Conservation (phyloP, 2,797 vertebrate genomes). For the Tapirus indicus region DNA sequence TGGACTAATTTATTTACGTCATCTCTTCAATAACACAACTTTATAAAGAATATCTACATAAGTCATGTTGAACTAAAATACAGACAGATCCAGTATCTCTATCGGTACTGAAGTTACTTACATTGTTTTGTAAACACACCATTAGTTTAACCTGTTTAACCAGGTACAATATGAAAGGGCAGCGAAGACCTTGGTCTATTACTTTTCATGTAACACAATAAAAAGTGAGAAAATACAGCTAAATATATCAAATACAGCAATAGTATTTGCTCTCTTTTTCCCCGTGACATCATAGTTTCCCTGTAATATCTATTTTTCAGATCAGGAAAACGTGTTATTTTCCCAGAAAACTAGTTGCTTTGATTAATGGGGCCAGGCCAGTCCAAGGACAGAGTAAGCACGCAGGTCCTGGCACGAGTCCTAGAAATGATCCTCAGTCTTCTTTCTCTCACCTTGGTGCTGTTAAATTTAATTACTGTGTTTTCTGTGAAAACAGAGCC, state of each 20-base stretch:
- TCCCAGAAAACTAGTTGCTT: constrained; percentile 67
- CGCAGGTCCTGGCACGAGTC: not conserved
- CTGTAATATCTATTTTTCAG: constrained; percentile 59
- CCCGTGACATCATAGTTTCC: constrained; percentile 37
- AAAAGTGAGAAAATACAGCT: constrained; percentile 31
- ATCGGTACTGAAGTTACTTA: not conserved
- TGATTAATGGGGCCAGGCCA: constrained; percentile 65
- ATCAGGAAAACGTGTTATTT: constrained; percentile 61
- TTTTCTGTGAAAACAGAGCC: constrained; percentile 49
- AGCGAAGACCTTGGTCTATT: constrained; percentile 16
- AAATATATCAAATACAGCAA: not conserved
- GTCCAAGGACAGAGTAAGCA: constrained; percentile 69
- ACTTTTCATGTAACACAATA: not conserved
- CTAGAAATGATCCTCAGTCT: not conserved
- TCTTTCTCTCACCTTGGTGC: not conserved
- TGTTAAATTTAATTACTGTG: constrained; percentile 41
- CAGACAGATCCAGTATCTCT: not conserved
- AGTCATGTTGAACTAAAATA: constrained; percentile 21
- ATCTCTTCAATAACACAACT: not conserved
- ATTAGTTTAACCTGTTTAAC: constrained; percentile 65
- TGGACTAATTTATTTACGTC: not conserved
- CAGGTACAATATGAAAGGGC: constrained; percentile 10
- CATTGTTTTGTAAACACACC: not conserved
- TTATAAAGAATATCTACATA: not conserved
- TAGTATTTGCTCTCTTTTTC: not conserved